Percentiles rank a stretch among this genome's conserved stretches.
Evolutionary conservation across 2,888 invertebrate species (phyloP).

Genomic region (Parapristionchus giblindavisi): DNA sequence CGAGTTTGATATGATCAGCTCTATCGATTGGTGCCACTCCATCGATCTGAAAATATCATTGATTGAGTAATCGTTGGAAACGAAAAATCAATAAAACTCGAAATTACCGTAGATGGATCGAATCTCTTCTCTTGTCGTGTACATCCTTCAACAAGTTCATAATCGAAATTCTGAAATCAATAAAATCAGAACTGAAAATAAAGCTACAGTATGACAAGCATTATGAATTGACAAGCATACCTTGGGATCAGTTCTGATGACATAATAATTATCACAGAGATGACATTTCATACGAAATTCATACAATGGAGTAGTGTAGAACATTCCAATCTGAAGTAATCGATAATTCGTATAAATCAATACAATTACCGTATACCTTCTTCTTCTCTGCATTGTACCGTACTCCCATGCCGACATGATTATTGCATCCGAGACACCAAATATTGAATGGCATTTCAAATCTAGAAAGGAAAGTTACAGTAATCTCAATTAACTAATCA

Average conservation of each 20-base stretch:
- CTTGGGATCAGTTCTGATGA: slow-evolving; percentile 96
- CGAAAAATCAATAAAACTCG: no score
- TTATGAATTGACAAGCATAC: slow-evolving; percentile 74
- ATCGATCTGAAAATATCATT: slow-evolving; percentile 12
- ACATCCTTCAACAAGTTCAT: slow-evolving; percentile 92
- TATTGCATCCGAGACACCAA: slow-evolving; percentile 97
- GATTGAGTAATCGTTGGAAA: not conserved
- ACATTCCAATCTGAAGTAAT: slow-evolving; percentile 82
- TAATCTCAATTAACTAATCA: not conserved
- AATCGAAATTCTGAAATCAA: slow-evolving; percentile 86
- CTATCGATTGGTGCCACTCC: slow-evolving; percentile 76
- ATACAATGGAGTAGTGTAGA: slow-evolving; percentile 95
- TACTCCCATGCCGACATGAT: slow-evolving; percentile 99
- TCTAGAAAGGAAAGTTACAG: slow-evolving; percentile 62
- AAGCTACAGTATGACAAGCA: no score
- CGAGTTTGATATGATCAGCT: slow-evolving; percentile 85
- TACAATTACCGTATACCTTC: slow-evolving; percentile 65
- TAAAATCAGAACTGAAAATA: not conserved
- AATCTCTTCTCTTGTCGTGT: slow-evolving; percentile 95
- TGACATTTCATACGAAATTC: slow-evolving; percentile 99
- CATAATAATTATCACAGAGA: slow-evolving; percentile 93
- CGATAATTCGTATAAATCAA: not conserved
- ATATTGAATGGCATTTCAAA: slow-evolving; percentile 99
- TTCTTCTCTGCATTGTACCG: slow-evolving; percentile 82
- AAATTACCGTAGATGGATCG: slow-evolving; percentile 94